Conservation (phyloP, 2,797 vertebrate species). For the Lates japonicus region DNA sequence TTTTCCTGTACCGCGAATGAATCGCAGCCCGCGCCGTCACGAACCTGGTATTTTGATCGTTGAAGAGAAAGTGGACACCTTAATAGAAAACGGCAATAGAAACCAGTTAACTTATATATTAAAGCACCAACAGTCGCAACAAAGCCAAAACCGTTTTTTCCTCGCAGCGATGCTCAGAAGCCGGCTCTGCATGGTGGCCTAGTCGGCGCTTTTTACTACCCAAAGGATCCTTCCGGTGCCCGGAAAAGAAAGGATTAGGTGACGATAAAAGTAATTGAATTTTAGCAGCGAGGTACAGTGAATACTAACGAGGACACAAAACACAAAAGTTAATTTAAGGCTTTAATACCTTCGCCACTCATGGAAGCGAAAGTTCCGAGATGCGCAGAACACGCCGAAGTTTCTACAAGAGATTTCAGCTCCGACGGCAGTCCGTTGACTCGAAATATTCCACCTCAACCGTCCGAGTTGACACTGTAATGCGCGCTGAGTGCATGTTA, state of each 20-base stretch:
- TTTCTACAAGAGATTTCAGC: constrained; percentile 89
- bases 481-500: no score
- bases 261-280: background rate
- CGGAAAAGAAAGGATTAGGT: constrained; percentile 7
- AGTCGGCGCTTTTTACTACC: constrained; percentile 46
- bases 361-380: constrained; percentile 92
- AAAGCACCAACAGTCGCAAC: fast-evolving
- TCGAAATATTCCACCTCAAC: constrained; percentile 95
- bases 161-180: background rate
- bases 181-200: constrained; percentile 72
- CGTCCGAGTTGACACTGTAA: constrained; percentile 85
- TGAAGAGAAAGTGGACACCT: fast-evolving
- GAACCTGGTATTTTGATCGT: fast-evolving
- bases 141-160: fast-evolving
- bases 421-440: constrained; percentile 92
- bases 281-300: background rate
- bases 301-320: background rate
- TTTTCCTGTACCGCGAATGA: background rate
- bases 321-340: fast-evolving
- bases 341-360: constrained; percentile 89
- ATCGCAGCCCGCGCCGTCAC: background rate
- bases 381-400: constrained; percentile 95
- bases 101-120: fast-evolving
- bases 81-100: fast-evolving
- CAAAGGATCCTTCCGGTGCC: constrained; percentile 4